These are phyloP conservation scores for Oncopodura yosiiana DNA, from an alignment of 1,140 invertebrate genomes.

Conservation along the genomic window DNA sequence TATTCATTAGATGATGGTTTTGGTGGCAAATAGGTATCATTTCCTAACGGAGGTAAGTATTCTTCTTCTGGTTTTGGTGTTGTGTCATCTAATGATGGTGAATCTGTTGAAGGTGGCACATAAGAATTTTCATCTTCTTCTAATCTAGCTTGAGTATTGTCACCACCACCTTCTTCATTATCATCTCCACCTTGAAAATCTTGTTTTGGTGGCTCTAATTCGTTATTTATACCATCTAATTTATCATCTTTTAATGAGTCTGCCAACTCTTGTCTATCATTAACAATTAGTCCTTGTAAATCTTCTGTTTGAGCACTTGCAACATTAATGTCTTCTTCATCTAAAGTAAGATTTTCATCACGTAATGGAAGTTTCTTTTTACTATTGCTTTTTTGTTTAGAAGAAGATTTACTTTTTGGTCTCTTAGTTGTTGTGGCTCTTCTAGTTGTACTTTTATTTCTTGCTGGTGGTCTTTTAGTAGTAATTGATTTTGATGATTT, in stretches of 20 bases:
- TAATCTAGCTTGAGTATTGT: background rate
- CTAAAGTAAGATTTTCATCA: slow-evolving; percentile 1
- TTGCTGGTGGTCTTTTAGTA: background rate
- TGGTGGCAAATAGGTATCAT: slow-evolving; percentile 11
- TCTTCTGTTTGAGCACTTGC: too few relatives aligned
- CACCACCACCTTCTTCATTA: background rate
- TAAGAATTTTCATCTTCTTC: background rate
- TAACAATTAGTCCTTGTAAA: background rate
- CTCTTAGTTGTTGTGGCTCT: background rate
- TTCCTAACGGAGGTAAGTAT: background rate
- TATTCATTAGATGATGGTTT: background rate
- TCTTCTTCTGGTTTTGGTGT: background rate
- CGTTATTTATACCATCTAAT: too few relatives aligned
- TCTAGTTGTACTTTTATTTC: background rate
- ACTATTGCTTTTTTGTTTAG: too few relatives aligned
- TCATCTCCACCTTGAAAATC: background rate
- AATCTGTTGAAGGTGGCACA: background rate
- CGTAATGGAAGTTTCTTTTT: background rate
- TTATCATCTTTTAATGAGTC: too few relatives aligned
- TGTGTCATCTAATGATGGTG: background rate
- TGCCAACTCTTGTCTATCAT: background rate
- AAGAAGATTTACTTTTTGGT: background rate
- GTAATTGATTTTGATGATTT: background rate
- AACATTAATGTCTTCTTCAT: background rate
- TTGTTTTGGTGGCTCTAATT: background rate